Evolutionary conservation across 2,797 vertebrate genomes (phyloP).

Genomic region (Rhadinocentrus ornatus): DNA sequence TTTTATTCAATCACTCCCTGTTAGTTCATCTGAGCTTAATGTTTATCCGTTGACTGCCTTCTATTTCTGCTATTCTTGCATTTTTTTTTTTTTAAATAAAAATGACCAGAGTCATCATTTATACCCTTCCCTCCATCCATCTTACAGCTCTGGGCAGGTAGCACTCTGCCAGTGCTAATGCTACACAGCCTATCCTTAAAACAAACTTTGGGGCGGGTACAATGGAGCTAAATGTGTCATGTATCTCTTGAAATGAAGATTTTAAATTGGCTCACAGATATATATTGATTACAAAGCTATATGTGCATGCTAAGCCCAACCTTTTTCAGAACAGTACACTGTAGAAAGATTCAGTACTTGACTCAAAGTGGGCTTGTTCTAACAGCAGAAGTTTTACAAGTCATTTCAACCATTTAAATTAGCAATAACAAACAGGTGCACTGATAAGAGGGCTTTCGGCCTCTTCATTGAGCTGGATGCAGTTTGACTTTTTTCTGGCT

Average conservation of each 20-base stretch:
- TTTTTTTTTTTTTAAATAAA: no score
- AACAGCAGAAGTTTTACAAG: constrained; percentile 6
- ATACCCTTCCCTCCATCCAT: constrained; percentile 16
- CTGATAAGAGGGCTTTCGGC: background rate
- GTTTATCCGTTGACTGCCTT: background rate
- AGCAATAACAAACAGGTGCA: background rate
- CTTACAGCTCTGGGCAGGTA: constrained; percentile 42
- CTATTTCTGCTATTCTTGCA: no score
- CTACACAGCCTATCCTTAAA: constrained; percentile 52
- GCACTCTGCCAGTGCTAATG: constrained; percentile 33
- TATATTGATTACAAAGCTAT: constrained; percentile 26
- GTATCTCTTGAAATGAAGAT: constrained; percentile 34
- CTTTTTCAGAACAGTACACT: background rate
- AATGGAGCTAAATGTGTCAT: constrained; percentile 24
- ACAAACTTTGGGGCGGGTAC: constrained; percentile 11
- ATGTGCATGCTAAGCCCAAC: background rate
- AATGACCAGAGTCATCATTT: constrained; percentile 17
- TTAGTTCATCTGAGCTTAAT: no score
- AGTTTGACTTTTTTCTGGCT: background rate
- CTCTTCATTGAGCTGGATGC: background rate
- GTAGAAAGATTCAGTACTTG: background rate
- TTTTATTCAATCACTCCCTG: background rate
- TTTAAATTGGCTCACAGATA: constrained; percentile 26
- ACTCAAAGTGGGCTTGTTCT: background rate
- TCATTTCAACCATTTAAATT: background rate